Evolutionary conservation across 2,797 vertebrate species (phyloP).

Genomic region (Hephaestus fuliginosus): DNA sequence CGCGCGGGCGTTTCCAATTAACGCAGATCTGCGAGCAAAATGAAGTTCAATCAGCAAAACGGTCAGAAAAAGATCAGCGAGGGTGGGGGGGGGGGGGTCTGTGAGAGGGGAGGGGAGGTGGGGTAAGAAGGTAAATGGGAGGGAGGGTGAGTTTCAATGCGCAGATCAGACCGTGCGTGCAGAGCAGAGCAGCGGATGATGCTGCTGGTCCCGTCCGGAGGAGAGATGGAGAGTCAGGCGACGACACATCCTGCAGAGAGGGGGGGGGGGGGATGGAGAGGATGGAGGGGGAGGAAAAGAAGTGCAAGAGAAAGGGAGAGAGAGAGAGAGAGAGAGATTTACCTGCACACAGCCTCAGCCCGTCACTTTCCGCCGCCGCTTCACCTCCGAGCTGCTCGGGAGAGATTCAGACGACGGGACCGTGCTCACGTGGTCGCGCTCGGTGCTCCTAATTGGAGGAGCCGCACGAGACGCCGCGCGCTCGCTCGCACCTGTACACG

Average conservation of each 20-base stretch:
- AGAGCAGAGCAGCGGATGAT: constrained; percentile 60
- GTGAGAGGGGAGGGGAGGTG: neutral
- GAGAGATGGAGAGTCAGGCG: constrained; percentile 36
- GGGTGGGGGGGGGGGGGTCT: constrained; percentile 38
- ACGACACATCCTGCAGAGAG: constrained; percentile 18
- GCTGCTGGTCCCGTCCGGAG: constrained; percentile 72
- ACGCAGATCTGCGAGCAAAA: constrained; percentile 67
- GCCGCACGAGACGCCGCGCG: constrained; percentile 31
- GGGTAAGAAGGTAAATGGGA: neutral
- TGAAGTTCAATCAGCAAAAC: constrained; percentile 80
- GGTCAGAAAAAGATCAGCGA: constrained; percentile 64
- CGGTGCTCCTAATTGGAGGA: constrained; percentile 82
- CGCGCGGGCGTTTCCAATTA: constrained; percentile 66
- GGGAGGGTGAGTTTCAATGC: constrained; percentile 57
- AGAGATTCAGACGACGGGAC: constrained; percentile 78
- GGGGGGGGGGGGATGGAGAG: neutral
- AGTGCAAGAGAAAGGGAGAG: neutral
- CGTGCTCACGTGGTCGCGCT: constrained; percentile 83
- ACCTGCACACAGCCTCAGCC: constrained; percentile 69
- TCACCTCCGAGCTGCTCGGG: constrained; percentile 67
- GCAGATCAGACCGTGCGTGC: constrained; percentile 53
- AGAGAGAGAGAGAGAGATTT: constrained; percentile 37
- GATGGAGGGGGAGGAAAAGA: too few species aligned
- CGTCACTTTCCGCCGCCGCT: constrained; percentile 49
- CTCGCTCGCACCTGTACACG: constrained; percentile 75